These are phyloP conservation scores for Tholera decimalis DNA, from an alignment of 2,888 invertebrate genomes.

Conservation along the genomic window DNA sequence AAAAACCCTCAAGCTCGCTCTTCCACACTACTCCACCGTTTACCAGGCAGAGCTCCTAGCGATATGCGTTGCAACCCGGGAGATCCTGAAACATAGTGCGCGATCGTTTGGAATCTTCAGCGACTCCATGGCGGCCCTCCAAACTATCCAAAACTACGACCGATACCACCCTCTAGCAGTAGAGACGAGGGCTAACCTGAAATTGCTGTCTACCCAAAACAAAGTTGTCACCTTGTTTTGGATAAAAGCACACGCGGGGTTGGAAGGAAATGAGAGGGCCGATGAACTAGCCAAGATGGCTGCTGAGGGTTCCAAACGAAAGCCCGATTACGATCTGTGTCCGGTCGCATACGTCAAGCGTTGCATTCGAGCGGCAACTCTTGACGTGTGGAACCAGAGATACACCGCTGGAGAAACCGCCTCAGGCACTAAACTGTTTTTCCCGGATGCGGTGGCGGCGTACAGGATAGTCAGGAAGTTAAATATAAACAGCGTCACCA, in stretches of 20 bases:
- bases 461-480: not conserved
- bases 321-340: not conserved
- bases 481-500: no score
- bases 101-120: not conserved
- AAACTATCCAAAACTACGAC: not conserved
- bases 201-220: not conserved
- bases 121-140: not conserved
- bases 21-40: conserved; percentile 1
- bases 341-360: not conserved
- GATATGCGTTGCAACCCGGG: not conserved
- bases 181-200: no score
- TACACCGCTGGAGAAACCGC: not conserved
- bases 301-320: not conserved
- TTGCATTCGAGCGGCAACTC: not conserved
- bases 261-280: not conserved
- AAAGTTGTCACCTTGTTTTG: not conserved
- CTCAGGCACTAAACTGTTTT: not conserved
- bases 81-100: not conserved
- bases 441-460: not conserved
- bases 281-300: not conserved
- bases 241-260: not conserved
- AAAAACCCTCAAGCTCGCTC: not conserved
- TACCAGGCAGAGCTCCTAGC: not conserved
- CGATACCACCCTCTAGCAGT: not conserved
- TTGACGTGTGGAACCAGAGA: not conserved